Conservation (phyloP, 2,888 invertebrate species). For the Drosophila flavopinicola region DNA sequence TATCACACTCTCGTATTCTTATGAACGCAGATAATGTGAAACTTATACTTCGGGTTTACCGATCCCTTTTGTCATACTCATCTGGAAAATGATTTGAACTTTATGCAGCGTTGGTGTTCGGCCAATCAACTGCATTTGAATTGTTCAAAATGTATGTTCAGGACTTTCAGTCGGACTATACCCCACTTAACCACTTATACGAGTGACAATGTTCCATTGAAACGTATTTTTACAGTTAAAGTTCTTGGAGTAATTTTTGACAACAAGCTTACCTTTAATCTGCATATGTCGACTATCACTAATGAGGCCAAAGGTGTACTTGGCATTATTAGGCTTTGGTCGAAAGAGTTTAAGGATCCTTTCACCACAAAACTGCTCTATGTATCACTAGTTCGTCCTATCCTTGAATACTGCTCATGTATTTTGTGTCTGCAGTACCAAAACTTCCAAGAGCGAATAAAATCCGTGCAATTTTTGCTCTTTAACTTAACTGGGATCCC, state of each 20-base stretch:
- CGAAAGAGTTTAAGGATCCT: not conserved
- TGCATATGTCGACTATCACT: no score
- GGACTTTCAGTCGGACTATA: not conserved
- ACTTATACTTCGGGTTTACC: no score
- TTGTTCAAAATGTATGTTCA: not conserved
- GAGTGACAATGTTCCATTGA: not conserved
- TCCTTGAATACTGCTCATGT: no score
- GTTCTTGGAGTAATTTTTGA: not conserved
- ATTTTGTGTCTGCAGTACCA: no score
- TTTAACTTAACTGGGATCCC: no score
- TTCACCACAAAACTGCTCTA: not conserved
- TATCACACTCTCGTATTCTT: not conserved
- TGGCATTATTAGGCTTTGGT: not conserved
- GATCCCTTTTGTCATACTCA: not conserved
- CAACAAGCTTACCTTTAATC: no score
- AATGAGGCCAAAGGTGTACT: no score
- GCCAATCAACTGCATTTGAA: not conserved
- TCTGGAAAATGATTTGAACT: not conserved
- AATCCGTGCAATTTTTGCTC: no score
- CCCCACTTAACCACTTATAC: not conserved
- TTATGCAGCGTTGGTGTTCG: not conserved
- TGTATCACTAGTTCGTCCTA: not conserved
- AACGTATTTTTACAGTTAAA: not conserved
- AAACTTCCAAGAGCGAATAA: no score
- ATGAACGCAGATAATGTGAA: not conserved